Percentiles rank a stretch among this genome's conserved stretches.
Conservation (phyloP, 2,888 invertebrate genomes). For the Cheilosia scutellata region DNA sequence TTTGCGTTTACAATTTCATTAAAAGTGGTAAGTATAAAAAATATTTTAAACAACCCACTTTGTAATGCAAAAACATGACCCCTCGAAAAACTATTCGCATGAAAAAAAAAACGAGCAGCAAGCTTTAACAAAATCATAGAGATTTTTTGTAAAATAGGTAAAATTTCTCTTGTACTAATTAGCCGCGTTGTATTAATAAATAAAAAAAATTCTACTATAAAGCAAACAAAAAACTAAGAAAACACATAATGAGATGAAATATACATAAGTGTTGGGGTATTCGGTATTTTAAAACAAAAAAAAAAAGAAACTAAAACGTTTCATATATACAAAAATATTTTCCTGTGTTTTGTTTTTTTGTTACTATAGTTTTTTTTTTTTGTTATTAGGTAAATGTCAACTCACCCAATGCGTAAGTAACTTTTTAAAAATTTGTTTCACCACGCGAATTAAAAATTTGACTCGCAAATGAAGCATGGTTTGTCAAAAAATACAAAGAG, state of each 20-base stretch:
- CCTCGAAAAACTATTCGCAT: not conserved
- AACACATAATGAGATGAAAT: constrained; percentile 35
- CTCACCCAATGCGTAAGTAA: constrained; percentile 67
- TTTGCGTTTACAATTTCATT: too few relatives aligned
- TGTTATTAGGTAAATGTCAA: constrained; percentile 53
- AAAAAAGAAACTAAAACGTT: constrained; percentile 39
- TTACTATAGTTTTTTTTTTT: constrained; percentile 4
- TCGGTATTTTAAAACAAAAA: constrained; percentile 1
- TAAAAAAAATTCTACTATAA: constrained; percentile 30
- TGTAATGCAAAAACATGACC: not conserved
- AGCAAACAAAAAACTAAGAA: constrained; percentile 49
- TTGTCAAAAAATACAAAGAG: constrained; percentile 50
- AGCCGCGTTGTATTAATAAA: constrained; percentile 52
- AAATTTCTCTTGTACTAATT: constrained; percentile 9
- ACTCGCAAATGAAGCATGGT: constrained; percentile 72
- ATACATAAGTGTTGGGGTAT: constrained; percentile 34
- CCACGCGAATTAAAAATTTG: constrained; percentile 63
- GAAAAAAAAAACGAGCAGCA: not conserved
- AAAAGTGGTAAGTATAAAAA: too few relatives aligned
- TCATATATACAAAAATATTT: constrained; percentile 53
- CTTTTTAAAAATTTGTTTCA: constrained; percentile 62
- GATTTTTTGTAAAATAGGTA: not conserved
- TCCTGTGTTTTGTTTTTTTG: not conserved
- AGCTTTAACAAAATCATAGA: not conserved
- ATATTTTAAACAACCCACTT: too few relatives aligned